A percentile compares a stretch with the other conserved stretches of the same genome.
Conservation (phyloP, 2,113 vertebrate species). For the Callionymus lyra region DNA sequence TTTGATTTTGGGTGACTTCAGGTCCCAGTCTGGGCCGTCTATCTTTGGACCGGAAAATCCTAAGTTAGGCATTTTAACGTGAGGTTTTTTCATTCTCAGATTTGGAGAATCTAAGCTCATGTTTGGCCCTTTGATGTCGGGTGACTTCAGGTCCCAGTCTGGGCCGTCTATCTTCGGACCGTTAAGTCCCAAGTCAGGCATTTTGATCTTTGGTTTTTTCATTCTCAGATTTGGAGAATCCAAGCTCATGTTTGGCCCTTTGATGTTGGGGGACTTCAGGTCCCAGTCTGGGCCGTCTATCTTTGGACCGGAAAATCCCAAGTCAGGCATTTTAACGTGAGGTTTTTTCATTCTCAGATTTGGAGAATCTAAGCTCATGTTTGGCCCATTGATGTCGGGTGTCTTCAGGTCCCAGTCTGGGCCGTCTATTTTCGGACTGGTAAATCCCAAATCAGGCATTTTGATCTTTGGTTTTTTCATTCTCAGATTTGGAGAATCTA, state of each 20-base stretch:
- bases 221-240: constrained; percentile 30
- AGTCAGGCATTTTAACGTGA: constrained; percentile 25
- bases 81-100: constrained; percentile 15
- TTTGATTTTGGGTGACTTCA: constrained; percentile 36
- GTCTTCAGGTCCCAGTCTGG: constrained; percentile 19
- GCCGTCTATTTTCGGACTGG: constrained; percentile 5
- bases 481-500: too few relatives aligned
- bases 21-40: constrained; percentile 7
- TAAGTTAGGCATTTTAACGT: constrained; percentile 27
- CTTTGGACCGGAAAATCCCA: constrained; percentile 30
- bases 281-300: constrained; percentile 39
- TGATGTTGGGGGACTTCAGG: constrained; percentile 32
- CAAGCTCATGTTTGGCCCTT: constrained; percentile 32
- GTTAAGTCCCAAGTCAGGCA: constrained; percentile 43
- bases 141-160: too few relatives aligned
- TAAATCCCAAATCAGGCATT: constrained; percentile 18
- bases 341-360: constrained; percentile 48
- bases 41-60: background rate
- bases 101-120: constrained; percentile 26
- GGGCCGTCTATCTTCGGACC: constrained; percentile 25
- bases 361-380: constrained; percentile 24
- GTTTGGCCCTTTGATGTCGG: constrained; percentile 26
- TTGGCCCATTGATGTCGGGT: constrained; percentile 4
- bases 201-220: constrained; percentile 41
- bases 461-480: constrained; percentile 34